Conservation (phyloP, 2,113 vertebrate species). For the Glaucomys volans region DNA sequence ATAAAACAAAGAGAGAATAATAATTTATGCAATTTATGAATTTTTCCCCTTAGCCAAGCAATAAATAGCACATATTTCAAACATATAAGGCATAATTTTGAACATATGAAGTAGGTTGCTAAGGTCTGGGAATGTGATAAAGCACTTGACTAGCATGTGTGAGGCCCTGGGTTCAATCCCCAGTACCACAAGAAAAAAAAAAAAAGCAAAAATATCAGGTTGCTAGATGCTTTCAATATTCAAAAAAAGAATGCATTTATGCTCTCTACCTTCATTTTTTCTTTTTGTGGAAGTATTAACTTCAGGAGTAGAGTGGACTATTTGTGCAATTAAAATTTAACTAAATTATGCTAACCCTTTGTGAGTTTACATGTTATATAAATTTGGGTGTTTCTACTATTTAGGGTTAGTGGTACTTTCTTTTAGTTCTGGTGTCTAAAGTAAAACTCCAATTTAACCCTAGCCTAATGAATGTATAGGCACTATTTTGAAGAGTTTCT, state of each 20-base stretch:
- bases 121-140: too few relatives aligned
- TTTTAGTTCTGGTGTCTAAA: not conserved
- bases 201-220: not conserved
- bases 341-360: slow-evolving; percentile 11
- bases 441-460: not conserved
- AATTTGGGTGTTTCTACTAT: slow-evolving; percentile 16
- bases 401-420: not conserved
- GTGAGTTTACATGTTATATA: not conserved
- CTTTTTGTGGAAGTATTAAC: not conserved
- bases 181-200: too few relatives aligned
- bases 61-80: not conserved
- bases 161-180: too few relatives aligned
- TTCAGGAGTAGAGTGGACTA: not conserved
- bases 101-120: slow-evolving; percentile 26
- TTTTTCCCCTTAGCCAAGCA: not conserved
- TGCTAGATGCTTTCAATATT: not conserved
- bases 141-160: too few relatives aligned
- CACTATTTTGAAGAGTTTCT: not conserved
- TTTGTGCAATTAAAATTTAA: slow-evolving; percentile 33
- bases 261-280: not conserved
- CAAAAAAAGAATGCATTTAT: not conserved
- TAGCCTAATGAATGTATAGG: not conserved
- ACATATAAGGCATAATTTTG: not conserved
- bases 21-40: not conserved
- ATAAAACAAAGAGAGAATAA: not conserved